Base-by-base conservation (phyloP, 1,140 invertebrate genomes). In the Choristoneura fumiferana region DNA sequence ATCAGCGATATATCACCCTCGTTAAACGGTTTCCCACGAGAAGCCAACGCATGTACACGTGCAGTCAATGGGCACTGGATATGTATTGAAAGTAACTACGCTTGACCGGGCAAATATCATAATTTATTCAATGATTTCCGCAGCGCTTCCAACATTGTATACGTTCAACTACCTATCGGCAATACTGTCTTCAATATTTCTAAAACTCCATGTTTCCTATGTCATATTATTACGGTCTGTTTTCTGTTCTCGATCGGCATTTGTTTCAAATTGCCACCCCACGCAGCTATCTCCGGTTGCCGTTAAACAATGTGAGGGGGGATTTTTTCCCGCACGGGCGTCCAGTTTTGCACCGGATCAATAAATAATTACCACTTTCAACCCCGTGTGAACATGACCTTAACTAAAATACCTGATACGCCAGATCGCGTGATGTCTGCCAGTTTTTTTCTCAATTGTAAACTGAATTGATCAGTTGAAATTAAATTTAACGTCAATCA, bases 1-100 rank as follows among this genome's bases (percentile, higher is more conserved):
- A 78, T 79, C 74, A 43, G 12, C 59, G 45, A 65, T 74, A 74
- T 78, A 80, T 78, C 76, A 73, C 81, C 81, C 81, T 80, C 67
- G 80, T 81, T 87, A 83, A 84, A 78, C 62, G 77, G 54, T 78
- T 83, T 83, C 78, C 80, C 81, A 82, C 76, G 71, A 57, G 60
- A 29, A 9, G 12, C 6, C 22, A 29, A 29, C 6, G 22, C 2
- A 29, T 29, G 22, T 12, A 8, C 43, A 49, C 43, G 43, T 49
- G 43, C 10, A 10, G 9, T n/a, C 18, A 49, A 49, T 22, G 22
- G 43, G 40, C 13, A 13, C 18, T n/a, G 10, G 14, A 8, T 17
- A 45, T 15, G 17, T 9, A 22, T 6, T 29, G 6, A 29, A 29
- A 29, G 22, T n/a, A n/a, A 6, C 22, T 22, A 49, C 43, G 43